Evolutionary conservation across 2,113 vertebrate genomes (phyloP), one percentile per base, ranked within the genome.

Genomic region (Tautogolabrus adspersus): DNA sequence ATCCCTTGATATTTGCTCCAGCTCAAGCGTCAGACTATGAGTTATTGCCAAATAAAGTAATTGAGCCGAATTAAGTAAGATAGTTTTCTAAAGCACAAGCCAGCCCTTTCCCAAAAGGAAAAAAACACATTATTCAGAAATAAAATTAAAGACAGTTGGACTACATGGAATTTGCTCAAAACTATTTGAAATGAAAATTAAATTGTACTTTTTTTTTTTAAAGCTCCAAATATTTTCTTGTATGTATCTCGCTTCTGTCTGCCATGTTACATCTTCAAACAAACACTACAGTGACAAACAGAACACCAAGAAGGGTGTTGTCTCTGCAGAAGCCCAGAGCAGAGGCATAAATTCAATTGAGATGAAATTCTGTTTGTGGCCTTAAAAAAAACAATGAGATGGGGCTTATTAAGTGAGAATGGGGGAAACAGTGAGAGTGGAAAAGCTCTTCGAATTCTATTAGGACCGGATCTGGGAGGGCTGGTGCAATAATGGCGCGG

Each of bases 361-460:
- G 55, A 66, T n/a, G 49, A 83, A 91, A 93, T 91, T 88, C 75
- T 86, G 91, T 94, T 90, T 93, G 84, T 46, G 64, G 71, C 82
- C 84, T 65, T 34, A 34, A 34, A 34, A 34, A 34, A 90, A 93
- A 92, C 92, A 93, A 93, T 85, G 84, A 93, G 89, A 91, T 71
- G 46, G 83, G 46, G 54, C 87, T 92, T 93, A 93, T 93, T 89
- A 93, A 93, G 91, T 90, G 86, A 92, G 90, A 92, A 90, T 88
- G 85, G 88, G 49, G 87, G 85, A 91, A 90, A 90, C 85, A 79
- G 78, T 76, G 87, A 90, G 89, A 89, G 86, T 77, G 85, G 80
- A 83, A 87, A 92, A 87, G 87, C 88, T 79, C 64, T 77, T 61
- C 44, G 78, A 87, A 95, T 95, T 81, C 79, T 91, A 93, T 94